phyloP scores from a whole-genome alignment of 2,888 invertebrate genomes.

The Thysanoteuthis rhombus region DNA sequence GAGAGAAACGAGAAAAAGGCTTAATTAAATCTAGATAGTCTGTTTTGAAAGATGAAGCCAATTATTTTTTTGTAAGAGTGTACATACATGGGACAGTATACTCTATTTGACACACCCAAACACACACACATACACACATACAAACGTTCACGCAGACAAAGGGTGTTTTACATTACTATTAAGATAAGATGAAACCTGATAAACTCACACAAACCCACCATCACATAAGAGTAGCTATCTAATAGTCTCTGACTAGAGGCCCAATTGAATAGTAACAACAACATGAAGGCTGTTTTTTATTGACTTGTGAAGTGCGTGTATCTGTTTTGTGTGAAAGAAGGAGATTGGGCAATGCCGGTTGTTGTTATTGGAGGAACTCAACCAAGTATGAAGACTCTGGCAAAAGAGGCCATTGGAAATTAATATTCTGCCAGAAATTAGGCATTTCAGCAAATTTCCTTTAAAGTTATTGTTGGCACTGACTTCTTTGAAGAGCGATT shows the following conservation, averaged over 20 bases:
- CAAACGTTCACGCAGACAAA: neutral
- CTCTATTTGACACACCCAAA: neutral
- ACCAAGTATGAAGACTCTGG: neutral
- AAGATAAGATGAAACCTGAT: neutral
- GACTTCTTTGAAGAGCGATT: neutral
- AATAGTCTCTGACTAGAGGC: neutral
- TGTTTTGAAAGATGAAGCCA: neutral
- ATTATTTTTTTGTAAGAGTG: neutral
- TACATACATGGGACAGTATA: neutral
- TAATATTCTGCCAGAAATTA: neutral
- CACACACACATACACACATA: neutral
- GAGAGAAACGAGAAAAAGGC: neutral
- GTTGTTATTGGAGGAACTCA: neutral
- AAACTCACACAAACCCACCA: neutral
- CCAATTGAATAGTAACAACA: neutral
- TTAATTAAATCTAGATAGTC: neutral
- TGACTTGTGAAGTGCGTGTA: neutral
- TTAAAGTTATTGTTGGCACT: neutral
- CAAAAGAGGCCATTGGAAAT: slow-evolving; percentile 12
- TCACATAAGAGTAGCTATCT: neutral
- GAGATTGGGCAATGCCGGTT: neutral
- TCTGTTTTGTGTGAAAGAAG: neutral
- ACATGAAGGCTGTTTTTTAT: neutral
- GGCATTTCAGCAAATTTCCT: slow-evolving; percentile 12
- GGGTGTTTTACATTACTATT: neutral